Percentiles rank a stretch among this genome's conserved stretches.
These are phyloP conservation scores for Paramormyrops kingsleyae DNA, from an alignment of 2,113 vertebrate genomes.

Conservation along the genomic window DNA sequence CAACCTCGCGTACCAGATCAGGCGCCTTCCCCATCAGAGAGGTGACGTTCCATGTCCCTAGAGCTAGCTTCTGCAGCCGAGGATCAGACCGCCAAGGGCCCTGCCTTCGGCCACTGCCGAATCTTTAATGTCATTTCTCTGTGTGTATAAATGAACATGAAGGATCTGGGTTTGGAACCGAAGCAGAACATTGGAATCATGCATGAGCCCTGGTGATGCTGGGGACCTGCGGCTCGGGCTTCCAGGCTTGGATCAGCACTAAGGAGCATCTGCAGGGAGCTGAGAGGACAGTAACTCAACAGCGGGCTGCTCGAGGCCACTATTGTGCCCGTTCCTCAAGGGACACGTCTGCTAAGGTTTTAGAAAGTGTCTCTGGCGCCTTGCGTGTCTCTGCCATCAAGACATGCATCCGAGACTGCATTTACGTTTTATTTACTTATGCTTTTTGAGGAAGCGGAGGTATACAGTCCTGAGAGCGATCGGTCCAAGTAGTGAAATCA, in stretches of 20 bases:
- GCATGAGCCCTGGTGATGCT: background rate
- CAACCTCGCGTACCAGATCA: too few species aligned
- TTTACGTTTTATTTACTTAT: background rate
- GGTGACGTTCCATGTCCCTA: too few species aligned
- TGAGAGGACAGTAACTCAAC: background rate
- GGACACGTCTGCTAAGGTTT: background rate
- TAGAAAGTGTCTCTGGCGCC: background rate
- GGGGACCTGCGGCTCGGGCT: too few species aligned
- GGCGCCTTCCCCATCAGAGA: too few species aligned
- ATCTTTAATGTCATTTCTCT: background rate
- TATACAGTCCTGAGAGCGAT: background rate
- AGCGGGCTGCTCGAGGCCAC: background rate
- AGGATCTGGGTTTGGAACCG: background rate
- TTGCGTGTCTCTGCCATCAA: background rate
- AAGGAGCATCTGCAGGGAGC: background rate
- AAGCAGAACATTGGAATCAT: background rate
- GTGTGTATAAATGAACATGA: background rate
- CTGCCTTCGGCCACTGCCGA: too few species aligned
- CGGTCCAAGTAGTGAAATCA: background rate
- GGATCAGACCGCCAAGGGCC: too few species aligned
- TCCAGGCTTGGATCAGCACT: background rate
- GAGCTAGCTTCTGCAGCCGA: too few species aligned
- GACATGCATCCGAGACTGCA: background rate
- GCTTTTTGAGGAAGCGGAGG: background rate
- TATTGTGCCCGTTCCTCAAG: background rate